Conservation (phyloP, 2,113 vertebrate genomes). For the Hirundichthys speculiger region DNA sequence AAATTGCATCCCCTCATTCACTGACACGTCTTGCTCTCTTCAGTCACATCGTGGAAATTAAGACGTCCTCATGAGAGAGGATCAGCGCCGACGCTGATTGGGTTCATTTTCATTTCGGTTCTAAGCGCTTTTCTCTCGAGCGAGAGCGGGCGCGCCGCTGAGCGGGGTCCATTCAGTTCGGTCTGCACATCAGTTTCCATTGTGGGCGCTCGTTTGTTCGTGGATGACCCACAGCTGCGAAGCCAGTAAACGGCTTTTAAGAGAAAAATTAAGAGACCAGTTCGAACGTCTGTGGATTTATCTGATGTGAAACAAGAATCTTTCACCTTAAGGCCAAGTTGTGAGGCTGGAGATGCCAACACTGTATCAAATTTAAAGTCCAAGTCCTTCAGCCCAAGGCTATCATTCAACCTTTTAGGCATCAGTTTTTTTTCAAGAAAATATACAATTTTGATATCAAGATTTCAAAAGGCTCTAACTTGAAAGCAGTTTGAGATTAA, state of each 20-base stretch:
- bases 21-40: background rate
- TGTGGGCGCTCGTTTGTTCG: background rate
- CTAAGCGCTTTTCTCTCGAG: background rate
- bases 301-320: background rate
- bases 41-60: background rate
- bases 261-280: background rate
- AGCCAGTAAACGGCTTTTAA: background rate
- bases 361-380: background rate
- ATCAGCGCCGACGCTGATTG: background rate
- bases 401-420: background rate
- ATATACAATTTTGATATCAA: too few relatives aligned
- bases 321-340: background rate
- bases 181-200: background rate
- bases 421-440: too few relatives aligned
- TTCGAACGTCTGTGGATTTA: background rate
- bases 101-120: background rate
- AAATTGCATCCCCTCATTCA: constrained; percentile 11
- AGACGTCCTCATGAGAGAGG: background rate
- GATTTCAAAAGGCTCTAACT: too few relatives aligned
- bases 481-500: too few relatives aligned
- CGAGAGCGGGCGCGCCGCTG: background rate
- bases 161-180: background rate
- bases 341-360: background rate
- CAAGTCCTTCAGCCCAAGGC: background rate
- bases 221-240: background rate